Evolutionary conservation across 1,140 invertebrate genomes (phyloP).

Genomic region (Anadara kagoshimensis): DNA sequence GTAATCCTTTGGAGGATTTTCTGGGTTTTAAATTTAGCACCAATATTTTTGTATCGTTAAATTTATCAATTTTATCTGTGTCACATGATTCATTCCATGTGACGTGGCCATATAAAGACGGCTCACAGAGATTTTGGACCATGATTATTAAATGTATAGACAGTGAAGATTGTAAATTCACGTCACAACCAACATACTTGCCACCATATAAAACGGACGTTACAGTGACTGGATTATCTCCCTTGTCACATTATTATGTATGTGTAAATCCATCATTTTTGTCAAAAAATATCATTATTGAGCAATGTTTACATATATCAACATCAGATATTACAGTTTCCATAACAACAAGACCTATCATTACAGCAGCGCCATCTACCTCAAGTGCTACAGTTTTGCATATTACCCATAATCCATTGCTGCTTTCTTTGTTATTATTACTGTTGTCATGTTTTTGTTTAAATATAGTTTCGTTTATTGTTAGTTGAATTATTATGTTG

Average conservation of each 20-base stretch:
- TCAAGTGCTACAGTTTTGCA: too few relatives aligned
- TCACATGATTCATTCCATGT: slow-evolving; percentile 20
- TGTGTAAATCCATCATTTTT: slow-evolving; percentile 49
- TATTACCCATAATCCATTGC: too few relatives aligned
- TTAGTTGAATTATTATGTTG: too few relatives aligned
- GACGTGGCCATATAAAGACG: slow-evolving; percentile 46
- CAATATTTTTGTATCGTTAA: slow-evolving; percentile 34
- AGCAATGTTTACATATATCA: slow-evolving; percentile 42
- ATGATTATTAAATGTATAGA: slow-evolving; percentile 32
- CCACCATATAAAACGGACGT: slow-evolving; percentile 27
- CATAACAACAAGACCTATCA: not conserved
- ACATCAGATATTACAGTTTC: slow-evolving; percentile 22
- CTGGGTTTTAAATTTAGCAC: slow-evolving; percentile 36
- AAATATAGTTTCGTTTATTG: too few relatives aligned
- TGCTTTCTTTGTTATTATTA: too few relatives aligned
- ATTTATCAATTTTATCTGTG: slow-evolving; percentile 26
- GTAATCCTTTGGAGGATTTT: slow-evolving; percentile 40
- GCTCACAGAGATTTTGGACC: slow-evolving; percentile 48
- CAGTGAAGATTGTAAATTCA: not conserved
- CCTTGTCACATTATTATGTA: slow-evolving; percentile 38
- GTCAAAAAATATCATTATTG: slow-evolving; percentile 24
- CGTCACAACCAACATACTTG: slow-evolving; percentile 30
- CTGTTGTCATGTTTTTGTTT: too few relatives aligned
- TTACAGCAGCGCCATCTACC: not conserved
- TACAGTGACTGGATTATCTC: slow-evolving; percentile 14